Percentiles rank a stretch among this genome's conserved stretches.
These are phyloP conservation scores for Dinocampus coccinellae DNA, from an alignment of 2,888 invertebrate species.

Conservation along the genomic window DNA sequence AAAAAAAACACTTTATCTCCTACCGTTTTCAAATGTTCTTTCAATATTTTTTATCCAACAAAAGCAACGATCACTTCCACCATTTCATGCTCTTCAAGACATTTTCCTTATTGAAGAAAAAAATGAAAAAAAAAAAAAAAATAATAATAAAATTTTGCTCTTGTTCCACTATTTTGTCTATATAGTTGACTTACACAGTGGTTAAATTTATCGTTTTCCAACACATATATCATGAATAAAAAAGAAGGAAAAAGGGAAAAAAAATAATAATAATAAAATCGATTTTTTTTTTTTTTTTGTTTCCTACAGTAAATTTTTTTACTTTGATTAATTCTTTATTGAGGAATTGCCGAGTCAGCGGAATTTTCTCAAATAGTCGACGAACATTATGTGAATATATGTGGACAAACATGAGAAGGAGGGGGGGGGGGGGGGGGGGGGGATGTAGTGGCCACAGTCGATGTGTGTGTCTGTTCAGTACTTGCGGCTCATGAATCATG, in stretches of 20 bases:
- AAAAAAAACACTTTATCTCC: too few relatives aligned
- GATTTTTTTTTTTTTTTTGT: neutral
- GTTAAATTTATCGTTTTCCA: neutral
- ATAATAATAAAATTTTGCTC: too few relatives aligned
- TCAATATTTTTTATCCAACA: neutral
- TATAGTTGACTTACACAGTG: neutral
- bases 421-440: too few relatives aligned
- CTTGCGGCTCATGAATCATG: slow-evolving; percentile 15
- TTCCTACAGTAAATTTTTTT: neutral
- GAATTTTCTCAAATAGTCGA: neutral
- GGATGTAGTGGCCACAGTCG: slow-evolving; percentile 11
- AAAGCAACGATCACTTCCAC: neutral
- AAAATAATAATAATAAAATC: too few relatives aligned
- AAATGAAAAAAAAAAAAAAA: too few relatives aligned
- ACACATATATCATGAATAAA: neutral
- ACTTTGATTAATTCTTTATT: neutral
- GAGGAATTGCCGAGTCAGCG: neutral
- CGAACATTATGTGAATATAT: neutral
- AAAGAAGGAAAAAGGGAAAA: too few relatives aligned
- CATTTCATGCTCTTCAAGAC: neutral
- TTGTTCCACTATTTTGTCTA: neutral
- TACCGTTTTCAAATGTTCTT: neutral
- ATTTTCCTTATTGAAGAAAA: neutral
- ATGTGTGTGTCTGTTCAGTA: slow-evolving; percentile 1
- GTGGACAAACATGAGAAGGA: slow-evolving; percentile 36